These are phyloP conservation scores for Micronycteris hirsuta DNA, from an alignment of 2,113 vertebrate species.

Conservation along the genomic window DNA sequence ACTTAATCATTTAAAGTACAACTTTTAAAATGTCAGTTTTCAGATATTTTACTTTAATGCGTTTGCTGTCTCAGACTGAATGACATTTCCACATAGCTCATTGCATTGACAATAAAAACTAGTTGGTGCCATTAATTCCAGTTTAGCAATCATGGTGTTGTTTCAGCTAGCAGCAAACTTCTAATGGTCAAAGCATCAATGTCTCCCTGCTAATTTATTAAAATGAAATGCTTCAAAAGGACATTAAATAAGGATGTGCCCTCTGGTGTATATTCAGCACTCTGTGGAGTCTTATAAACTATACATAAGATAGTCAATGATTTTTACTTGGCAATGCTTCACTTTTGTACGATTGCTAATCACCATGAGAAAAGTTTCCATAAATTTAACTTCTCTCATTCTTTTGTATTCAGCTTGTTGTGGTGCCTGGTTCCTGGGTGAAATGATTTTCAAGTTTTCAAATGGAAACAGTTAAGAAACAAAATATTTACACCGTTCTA, in stretches of 20 bases:
- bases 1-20: not conserved
- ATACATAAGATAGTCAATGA: not conserved
- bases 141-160: conserved; percentile 42
- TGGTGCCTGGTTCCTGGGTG: conserved; percentile 69
- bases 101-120: not conserved
- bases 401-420: conserved; percentile 53
- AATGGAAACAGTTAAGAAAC: conserved; percentile 80
- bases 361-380: not conserved
- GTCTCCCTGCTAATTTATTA: conserved; percentile 61
- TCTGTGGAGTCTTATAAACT: conserved; percentile 53
- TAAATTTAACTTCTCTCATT: conserved; percentile 60
- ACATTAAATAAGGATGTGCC: conserved; percentile 2
- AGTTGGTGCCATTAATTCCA: conserved; percentile 12
- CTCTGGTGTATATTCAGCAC: conserved; percentile 39
- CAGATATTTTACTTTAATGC: not conserved
- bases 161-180: conserved; percentile 36
- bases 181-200: conserved; percentile 55
- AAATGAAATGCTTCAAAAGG: conserved; percentile 59
- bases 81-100: not conserved
- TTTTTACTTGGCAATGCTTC: not conserved
- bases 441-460: conserved; percentile 80
- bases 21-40: conserved; percentile 9
- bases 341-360: conserved; percentile 1
- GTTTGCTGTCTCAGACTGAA: not conserved
- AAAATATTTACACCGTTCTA: conserved; percentile 84